Evolutionary conservation across 2,888 invertebrate species (phyloP), one percentile per base, ranked within the genome.

Genomic region (Abrostola tripartita): DNA sequence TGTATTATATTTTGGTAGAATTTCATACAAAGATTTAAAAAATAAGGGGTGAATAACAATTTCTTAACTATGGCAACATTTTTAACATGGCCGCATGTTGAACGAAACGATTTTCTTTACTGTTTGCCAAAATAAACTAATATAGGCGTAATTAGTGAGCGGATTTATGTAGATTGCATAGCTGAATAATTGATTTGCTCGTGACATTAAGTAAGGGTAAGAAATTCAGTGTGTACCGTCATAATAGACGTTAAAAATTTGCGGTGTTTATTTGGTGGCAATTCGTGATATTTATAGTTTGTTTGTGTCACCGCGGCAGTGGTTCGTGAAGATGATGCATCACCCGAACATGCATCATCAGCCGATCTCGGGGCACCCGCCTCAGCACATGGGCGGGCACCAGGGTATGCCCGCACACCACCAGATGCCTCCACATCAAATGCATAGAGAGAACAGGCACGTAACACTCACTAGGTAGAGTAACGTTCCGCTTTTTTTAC

Each of bases 21-120:
- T 61, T 54, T 53, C 24, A 37, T 55, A 38, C 37, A 0, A 36
- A n/a, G 44, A 24, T 12, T 12, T n/a, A 8, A 44, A 44, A 44
- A 44, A 41, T 41, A 41, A 14, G 14, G 7, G 38, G 37, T 61
- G 24, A 38, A 54, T 47, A 62, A 10, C 10, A 12, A 54, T 12
- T 55, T 52, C 1, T 6, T 38, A 6, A 5, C 0, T 37, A 36
- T 83, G 82, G 88, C 82, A 91, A 91, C 90, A 91, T 90, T 92
- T 90, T 91, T 96, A 97, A 96, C 97, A 97, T 97, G 97, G 97
- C 97, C 97, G 97, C 97, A 96, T 96, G 97, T 97, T 97, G 96
- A 96, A 96, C 94, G 89, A 95, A 95, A 95, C 95, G 95, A 95
- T 96, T 96, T 96, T 96, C 96, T 97, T 96, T 96, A 96, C 96